phyloP scores from a whole-genome alignment of 2,888 invertebrate species.

The Girardia tigrina region DNA sequence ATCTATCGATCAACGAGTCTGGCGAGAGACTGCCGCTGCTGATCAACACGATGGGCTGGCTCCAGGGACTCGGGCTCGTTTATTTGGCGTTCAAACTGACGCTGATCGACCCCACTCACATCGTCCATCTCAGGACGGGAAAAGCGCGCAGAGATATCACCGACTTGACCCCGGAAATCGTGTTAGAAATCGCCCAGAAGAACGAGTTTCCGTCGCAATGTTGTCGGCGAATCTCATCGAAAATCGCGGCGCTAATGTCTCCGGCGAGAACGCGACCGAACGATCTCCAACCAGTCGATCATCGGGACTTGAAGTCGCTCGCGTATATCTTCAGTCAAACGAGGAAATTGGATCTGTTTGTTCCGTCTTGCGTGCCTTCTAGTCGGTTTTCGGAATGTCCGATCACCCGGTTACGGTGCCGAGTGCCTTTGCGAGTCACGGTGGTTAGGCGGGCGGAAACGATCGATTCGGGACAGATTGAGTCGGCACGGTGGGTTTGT shows the following conservation, averaged over 20 bases:
- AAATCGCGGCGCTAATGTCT: background rate
- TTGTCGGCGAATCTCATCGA: background rate
- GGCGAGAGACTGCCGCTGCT: conserved; percentile 44
- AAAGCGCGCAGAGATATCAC: background rate
- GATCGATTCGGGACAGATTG: background rate
- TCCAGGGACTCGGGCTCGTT: background rate
- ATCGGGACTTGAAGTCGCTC: background rate
- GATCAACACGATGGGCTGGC: conserved; percentile 49
- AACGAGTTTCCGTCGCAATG: background rate
- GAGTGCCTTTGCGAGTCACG: background rate
- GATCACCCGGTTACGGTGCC: background rate
- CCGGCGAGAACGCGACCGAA: background rate
- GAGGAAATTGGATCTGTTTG: too few species aligned
- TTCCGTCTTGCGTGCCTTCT: too few species aligned
- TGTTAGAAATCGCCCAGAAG: background rate
- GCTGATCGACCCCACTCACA: background rate
- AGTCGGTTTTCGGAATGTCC: background rate
- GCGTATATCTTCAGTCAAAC: background rate
- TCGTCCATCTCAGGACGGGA: background rate
- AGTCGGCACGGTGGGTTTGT: background rate
- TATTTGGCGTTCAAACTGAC: background rate
- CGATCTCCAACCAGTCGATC: background rate
- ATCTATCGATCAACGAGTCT: too few species aligned
- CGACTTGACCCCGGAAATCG: background rate
- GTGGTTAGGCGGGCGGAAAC: too few species aligned